Evolutionary conservation across 2,113 vertebrate species (phyloP).

Genomic region (Struthio camelus): DNA sequence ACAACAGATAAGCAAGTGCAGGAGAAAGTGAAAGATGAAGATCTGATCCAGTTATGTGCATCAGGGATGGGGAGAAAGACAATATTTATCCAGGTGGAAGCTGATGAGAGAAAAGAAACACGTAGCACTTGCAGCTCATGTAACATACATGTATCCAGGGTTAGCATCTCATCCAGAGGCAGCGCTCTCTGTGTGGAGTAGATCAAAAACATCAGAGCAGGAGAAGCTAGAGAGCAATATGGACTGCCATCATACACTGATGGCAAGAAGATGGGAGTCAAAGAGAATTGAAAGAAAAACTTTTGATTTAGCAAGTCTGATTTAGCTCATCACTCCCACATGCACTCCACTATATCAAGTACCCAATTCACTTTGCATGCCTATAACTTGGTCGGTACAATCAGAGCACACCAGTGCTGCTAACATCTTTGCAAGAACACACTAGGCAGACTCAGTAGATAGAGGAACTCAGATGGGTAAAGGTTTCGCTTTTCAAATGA

Average conservation of each 20-base stretch:
- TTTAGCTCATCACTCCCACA: neutral
- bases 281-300: neutral
- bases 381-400: neutral
- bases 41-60: neutral
- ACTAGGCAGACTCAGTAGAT: neutral
- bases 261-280: neutral
- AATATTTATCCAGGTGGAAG: neutral
- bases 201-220: neutral
- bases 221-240: neutral
- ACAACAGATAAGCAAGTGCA: neutral
- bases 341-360: neutral
- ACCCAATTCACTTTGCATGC: neutral
- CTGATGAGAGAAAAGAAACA: neutral
- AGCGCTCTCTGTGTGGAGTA: neutral
- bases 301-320: neutral
- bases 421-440: neutral
- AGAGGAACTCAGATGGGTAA: neutral
- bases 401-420: neutral
- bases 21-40: neutral
- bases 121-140: neutral
- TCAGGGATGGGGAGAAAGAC: neutral
- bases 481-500: neutral
- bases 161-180: neutral
- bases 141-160: neutral
- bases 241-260: neutral